Conservation (phyloP, 53 echinoderm and acorn worm genomes). For the Apostichopus leukothele region DNA sequence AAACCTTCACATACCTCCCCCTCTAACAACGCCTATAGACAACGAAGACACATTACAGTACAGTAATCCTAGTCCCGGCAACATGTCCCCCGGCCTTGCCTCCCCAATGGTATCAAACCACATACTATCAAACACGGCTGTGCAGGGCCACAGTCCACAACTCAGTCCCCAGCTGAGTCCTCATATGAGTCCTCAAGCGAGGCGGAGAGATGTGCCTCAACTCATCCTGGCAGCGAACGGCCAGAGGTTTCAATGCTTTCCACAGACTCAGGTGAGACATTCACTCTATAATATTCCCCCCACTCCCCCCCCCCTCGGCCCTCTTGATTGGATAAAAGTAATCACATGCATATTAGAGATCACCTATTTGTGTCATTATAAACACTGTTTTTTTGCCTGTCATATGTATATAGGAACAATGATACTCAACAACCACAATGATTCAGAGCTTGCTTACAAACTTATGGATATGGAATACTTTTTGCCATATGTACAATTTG, state of each 20-base stretch:
- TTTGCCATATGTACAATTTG: too few species aligned
- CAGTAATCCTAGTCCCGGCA: conserved; percentile 38
- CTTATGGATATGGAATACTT: too few species aligned
- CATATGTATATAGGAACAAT: too few species aligned
- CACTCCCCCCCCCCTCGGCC: too few species aligned
- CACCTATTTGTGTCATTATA: too few species aligned
- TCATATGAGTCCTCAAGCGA: conserved; percentile 80
- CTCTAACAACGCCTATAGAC: conserved; percentile 93
- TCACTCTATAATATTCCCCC: neutral
- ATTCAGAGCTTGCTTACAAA: too few species aligned
- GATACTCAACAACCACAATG: too few species aligned
- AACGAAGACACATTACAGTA: conserved; percentile 69
- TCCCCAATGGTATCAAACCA: conserved; percentile 42
- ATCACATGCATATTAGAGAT: too few species aligned
- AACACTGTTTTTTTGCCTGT: too few species aligned
- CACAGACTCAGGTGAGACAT: conserved; percentile 19
- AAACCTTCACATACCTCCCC: conserved; percentile 98
- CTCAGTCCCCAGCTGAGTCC: conserved; percentile 92
- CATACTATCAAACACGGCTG: conserved; percentile 19
- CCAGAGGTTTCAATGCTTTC: conserved; percentile 32
- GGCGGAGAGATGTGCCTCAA: conserved; percentile 54
- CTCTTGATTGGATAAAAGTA: too few species aligned
- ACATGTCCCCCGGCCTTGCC: conserved; percentile 43
- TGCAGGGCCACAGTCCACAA: conserved; percentile 43
- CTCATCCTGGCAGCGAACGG: conserved; percentile 23